Conservation (phyloP, 2,888 invertebrate species). For the Tenodera sinensis region DNA sequence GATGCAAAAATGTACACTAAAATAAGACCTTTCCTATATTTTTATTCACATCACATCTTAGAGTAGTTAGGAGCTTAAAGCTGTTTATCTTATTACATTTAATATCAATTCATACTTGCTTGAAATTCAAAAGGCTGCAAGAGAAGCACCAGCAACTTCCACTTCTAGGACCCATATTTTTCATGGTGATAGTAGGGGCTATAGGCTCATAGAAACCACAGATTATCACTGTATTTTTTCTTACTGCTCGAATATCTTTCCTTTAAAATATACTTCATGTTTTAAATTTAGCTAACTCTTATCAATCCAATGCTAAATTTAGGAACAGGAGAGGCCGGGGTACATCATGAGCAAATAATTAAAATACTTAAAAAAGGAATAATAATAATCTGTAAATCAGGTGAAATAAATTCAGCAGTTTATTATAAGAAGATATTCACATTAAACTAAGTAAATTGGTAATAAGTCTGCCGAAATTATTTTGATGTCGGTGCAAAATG, state of each 20-base stretch:
- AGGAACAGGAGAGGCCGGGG: background rate
- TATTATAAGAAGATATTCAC: background rate
- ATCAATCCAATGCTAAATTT: conserved; percentile 8
- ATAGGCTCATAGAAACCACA: conserved; percentile 1
- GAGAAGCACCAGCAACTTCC: background rate
- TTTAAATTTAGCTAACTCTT: conserved; percentile 17
- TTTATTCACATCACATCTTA: background rate
- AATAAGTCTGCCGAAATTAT: conserved; percentile 14
- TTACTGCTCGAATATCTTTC: conserved; percentile 23
- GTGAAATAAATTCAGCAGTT: conserved; percentile 3
- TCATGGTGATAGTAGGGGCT: conserved; percentile 1
- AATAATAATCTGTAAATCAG: background rate
- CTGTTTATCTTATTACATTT: background rate
- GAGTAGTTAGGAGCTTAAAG: background rate
- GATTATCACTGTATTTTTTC: conserved; percentile 23
- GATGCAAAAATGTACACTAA: background rate
- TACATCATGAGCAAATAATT: background rate
- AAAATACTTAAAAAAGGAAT: background rate
- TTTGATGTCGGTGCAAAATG: conserved; percentile 24
- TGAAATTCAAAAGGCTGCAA: background rate
- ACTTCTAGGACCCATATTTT: background rate
- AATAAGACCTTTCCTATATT: background rate
- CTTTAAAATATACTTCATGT: conserved; percentile 23
- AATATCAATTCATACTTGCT: background rate
- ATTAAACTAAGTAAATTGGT: conserved; percentile 11